Percentiles rank a stretch among this genome's conserved stretches.
These are phyloP conservation scores for Tonatia bakeri DNA, from an alignment of 2,113 vertebrate species.

Conservation along the genomic window DNA sequence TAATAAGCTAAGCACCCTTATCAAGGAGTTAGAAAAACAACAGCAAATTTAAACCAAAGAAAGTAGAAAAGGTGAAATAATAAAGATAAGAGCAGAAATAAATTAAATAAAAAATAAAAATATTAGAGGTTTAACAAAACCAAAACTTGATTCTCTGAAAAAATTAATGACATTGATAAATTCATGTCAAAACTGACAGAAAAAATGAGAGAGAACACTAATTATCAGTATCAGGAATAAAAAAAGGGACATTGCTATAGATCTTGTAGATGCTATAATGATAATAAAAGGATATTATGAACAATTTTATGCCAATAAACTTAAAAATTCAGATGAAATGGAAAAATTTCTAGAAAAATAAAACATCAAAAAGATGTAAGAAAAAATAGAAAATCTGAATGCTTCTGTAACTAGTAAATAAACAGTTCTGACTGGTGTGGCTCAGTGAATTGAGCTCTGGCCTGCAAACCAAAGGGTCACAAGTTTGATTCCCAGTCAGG, in stretches of 20 bases:
- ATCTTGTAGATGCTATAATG: background rate
- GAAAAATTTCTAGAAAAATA: slow-evolving; percentile 11
- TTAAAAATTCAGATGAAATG: background rate
- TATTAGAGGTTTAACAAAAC: background rate
- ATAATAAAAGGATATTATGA: background rate
- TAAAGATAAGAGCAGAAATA: background rate
- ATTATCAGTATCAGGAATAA: background rate
- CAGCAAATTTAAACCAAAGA: background rate
- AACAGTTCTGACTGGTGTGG: too few relatives aligned
- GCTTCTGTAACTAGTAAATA: background rate
- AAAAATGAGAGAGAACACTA: background rate
- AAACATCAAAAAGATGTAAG: background rate
- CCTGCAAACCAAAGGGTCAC: too few relatives aligned
- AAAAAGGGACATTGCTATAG: background rate
- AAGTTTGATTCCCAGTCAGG: too few relatives aligned
- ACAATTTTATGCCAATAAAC: background rate
- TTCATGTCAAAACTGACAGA: background rate
- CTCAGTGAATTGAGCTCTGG: too few relatives aligned
- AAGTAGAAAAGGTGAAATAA: background rate
- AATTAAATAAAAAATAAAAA: background rate
- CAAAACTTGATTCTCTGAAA: background rate
- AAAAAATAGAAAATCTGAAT: slow-evolving; percentile 1
- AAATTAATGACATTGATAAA: background rate
- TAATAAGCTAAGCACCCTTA: background rate
- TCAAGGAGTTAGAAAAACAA: background rate